Percentiles rank a stretch among this genome's conserved stretches.
Evolutionary conservation across 2,888 invertebrate genomes (phyloP).

Genomic region (Pocota personata): DNA sequence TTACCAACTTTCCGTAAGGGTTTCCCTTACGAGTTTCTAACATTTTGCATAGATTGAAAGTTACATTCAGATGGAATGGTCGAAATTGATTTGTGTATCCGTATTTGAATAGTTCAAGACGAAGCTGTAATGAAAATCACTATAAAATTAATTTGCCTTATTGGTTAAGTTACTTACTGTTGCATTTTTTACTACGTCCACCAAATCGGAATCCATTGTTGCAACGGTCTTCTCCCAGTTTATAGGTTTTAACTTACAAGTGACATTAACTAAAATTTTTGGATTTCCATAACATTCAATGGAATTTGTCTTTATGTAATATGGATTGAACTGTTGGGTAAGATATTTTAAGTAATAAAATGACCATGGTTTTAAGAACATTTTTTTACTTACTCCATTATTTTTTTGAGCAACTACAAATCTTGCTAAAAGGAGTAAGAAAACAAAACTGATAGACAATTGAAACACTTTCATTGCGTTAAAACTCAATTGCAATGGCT

Average conservation of each 20-base stretch:
- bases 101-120: neutral
- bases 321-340: neutral
- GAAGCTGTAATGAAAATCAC: neutral
- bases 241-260: constrained; percentile 5
- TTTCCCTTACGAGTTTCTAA: neutral
- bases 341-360: neutral
- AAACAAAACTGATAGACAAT: neutral
- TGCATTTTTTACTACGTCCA: neutral
- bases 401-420: neutral
- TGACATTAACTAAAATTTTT: constrained; percentile 1
- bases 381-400: neutral
- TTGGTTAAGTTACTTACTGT: neutral
- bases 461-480: neutral
- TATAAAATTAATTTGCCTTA: neutral
- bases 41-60: neutral
- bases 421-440: neutral
- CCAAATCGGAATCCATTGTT: constrained; percentile 13
- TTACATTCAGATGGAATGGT: neutral
- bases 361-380: neutral
- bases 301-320: neutral
- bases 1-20: neutral
- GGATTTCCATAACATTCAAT: constrained; percentile 8
- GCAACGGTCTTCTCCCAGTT: constrained; percentile 16
- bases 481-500: neutral
- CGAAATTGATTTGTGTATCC: constrained; percentile 1